Evolutionary conservation across 2,888 invertebrate species (phyloP).

Genomic region (Stenchaetothrips biformis): DNA sequence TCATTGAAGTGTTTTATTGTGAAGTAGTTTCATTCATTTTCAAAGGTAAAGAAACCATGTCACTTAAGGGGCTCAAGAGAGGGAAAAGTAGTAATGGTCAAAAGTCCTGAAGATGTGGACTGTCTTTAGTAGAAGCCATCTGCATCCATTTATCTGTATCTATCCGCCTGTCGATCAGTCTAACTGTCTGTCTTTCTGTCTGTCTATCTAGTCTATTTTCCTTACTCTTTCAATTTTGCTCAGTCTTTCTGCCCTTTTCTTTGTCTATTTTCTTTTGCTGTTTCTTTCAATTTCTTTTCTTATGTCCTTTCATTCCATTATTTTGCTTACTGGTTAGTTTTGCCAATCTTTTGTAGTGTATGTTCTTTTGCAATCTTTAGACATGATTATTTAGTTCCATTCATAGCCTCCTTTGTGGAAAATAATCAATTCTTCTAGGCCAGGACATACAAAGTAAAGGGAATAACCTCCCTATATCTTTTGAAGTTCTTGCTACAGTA

Average conservation of each 20-base stretch:
- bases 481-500: background rate
- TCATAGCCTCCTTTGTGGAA: background rate
- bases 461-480: background rate
- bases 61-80: background rate
- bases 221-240: background rate
- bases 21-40: background rate
- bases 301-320: background rate
- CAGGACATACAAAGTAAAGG: constrained; percentile 7
- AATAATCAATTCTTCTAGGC: background rate
- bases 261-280: background rate
- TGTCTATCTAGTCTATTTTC: constrained; percentile 13
- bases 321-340: constrained; percentile 18
- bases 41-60: background rate
- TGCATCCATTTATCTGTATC: constrained; percentile 12
- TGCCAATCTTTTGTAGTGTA: constrained; percentile 15
- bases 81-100: background rate
- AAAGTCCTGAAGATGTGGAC: background rate
- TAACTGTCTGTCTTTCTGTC: background rate
- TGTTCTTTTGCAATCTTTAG: constrained; percentile 1
- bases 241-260: background rate
- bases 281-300: constrained; percentile 6
- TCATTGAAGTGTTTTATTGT: background rate
- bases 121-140: constrained; percentile 1
- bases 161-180: background rate
- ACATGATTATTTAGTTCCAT: constrained; percentile 11